These are phyloP conservation scores for Nesidiocoris tenuis DNA, from an alignment of 2,888 invertebrate genomes.

Conservation along the genomic window DNA sequence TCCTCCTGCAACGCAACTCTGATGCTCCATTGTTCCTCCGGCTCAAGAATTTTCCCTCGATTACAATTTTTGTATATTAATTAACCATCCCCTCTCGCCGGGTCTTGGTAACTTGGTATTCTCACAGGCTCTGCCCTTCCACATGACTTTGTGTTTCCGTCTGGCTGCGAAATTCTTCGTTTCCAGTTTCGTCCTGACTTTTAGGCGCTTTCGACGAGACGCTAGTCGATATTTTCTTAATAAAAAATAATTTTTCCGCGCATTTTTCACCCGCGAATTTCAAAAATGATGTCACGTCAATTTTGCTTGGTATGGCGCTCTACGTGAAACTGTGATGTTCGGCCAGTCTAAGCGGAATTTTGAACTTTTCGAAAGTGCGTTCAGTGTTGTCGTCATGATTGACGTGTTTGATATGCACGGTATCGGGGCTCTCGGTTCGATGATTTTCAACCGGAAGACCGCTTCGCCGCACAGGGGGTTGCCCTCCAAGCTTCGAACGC, in stretches of 20 bases:
- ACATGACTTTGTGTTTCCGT: background rate
- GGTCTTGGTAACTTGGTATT: slow-evolving; percentile 1
- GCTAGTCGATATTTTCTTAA: too few relatives aligned
- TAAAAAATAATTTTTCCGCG: background rate
- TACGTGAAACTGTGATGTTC: too few relatives aligned
- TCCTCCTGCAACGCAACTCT: background rate
- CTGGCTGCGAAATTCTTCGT: background rate
- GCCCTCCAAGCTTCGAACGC: background rate
- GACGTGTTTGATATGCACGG: background rate
- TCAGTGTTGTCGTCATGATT: background rate
- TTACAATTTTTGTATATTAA: slow-evolving; percentile 17
- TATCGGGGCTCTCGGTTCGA: background rate
- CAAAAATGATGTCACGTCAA: too few relatives aligned
- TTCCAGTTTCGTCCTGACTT: background rate
- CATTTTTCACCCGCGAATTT: background rate
- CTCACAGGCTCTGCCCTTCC: background rate
- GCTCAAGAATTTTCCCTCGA: slow-evolving; percentile 22
- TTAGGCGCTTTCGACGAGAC: too few relatives aligned
- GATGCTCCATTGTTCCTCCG: slow-evolving; percentile 6
- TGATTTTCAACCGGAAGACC: background rate
- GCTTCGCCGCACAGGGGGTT: background rate
- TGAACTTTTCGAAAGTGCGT: too few relatives aligned
- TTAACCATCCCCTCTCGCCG: slow-evolving; percentile 4
- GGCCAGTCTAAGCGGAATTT: background rate
- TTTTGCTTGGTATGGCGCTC: too few relatives aligned